Percentiles rank a stretch among this genome's conserved stretches.
These are phyloP conservation scores for Oncorhynchus masou DNA, from an alignment of 2,113 vertebrate species.

Conservation along the genomic window DNA sequence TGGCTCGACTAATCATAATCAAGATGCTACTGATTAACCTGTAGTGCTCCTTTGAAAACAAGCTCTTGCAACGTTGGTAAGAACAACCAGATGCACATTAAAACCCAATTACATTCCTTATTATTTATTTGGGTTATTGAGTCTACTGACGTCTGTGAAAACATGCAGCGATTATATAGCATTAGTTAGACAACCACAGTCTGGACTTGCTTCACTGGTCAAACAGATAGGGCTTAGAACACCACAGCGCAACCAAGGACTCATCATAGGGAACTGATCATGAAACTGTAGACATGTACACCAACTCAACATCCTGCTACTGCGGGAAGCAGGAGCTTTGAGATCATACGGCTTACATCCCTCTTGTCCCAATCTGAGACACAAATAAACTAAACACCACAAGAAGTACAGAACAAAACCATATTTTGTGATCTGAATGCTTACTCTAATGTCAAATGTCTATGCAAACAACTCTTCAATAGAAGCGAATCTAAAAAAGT, in stretches of 20 bases:
- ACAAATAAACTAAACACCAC: too few species aligned
- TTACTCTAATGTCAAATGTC: not conserved
- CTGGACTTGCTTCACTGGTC: not conserved
- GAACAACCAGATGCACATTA: slow-evolving; percentile 36
- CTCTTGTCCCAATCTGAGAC: not conserved
- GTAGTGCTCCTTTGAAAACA: slow-evolving; percentile 49
- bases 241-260: too few species aligned
- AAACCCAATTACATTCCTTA: slow-evolving; percentile 51
- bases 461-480: too few species aligned
- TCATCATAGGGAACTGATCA: not conserved
- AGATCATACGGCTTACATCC: not conserved
- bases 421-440: not conserved
- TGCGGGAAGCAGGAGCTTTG: not conserved
- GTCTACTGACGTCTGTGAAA: slow-evolving; percentile 25
- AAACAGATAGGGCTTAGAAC: not conserved
- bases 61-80: slow-evolving; percentile 43
- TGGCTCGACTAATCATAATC: slow-evolving; percentile 63
- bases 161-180: not conserved
- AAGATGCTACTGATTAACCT: slow-evolving; percentile 65
- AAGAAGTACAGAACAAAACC: not conserved
- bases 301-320: not conserved
- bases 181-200: not conserved
- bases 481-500: not conserved
- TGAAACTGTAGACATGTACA: not conserved
- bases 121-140: slow-evolving; percentile 41